These are phyloP conservation scores for Danio jaintianensis DNA, from an alignment of 2,797 vertebrate genomes.

Conservation along the genomic window DNA sequence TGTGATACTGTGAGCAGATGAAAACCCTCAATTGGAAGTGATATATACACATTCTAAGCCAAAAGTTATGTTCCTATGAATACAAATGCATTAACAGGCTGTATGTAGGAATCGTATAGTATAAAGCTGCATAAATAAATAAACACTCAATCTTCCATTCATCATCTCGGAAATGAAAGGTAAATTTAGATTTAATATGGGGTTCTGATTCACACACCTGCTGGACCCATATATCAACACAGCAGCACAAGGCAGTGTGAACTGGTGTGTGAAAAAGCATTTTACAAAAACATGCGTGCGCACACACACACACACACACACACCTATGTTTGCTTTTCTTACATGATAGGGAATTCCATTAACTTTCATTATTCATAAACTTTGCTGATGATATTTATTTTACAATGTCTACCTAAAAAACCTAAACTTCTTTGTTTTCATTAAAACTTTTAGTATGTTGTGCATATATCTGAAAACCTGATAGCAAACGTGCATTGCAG, in stretches of 20 bases:
- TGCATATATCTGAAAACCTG: too few relatives aligned
- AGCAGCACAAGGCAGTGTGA: conserved; percentile 67
- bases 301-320: conserved; percentile 10
- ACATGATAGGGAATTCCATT: neutral
- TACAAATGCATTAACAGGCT: conserved; percentile 41
- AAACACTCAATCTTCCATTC: conserved; percentile 38
- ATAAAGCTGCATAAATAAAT: conserved; percentile 46
- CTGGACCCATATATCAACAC: conserved; percentile 34
- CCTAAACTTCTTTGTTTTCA: neutral
- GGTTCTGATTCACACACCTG: conserved; percentile 44
- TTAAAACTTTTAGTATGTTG: neutral
- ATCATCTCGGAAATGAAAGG: conserved; percentile 42
- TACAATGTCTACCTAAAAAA: neutral
- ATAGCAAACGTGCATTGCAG: too few relatives aligned
- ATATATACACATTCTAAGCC: conserved; percentile 27
- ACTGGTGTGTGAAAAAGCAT: conserved; percentile 57
- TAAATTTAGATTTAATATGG: conserved; percentile 40
- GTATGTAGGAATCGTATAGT: conserved; percentile 4
- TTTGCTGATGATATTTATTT: neutral
- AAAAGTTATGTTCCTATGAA: conserved; percentile 51
- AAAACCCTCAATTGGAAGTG: conserved; percentile 28
- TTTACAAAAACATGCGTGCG: conserved; percentile 41
- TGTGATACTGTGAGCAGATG: conserved; percentile 52
- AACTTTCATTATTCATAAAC: neutral
- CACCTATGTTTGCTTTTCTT: conserved; percentile 21